Evolutionary conservation across 2,113 vertebrate genomes (phyloP).

Genomic region (Oryzias curvinotus): DNA sequence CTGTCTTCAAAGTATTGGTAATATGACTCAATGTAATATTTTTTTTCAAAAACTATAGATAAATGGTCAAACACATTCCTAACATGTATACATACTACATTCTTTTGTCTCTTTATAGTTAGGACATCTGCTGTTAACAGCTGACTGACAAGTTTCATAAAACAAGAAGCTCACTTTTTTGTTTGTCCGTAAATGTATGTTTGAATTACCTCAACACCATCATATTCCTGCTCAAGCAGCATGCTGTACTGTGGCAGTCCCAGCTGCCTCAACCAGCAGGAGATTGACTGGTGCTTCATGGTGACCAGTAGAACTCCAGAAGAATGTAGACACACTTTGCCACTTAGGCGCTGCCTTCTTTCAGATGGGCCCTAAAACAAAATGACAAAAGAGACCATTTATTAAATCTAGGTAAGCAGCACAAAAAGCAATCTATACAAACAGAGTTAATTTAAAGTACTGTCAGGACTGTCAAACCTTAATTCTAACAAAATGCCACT

Average conservation of each 20-base stretch:
- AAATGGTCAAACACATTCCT: too few species aligned
- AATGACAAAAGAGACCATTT: background rate
- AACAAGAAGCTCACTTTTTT: background rate
- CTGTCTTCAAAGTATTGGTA: too few species aligned
- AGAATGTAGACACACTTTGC: background rate
- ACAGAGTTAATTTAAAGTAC: background rate
- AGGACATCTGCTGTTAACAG: too few species aligned
- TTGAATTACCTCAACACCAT: slow-evolving; percentile 77
- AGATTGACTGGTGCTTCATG: slow-evolving; percentile 81
- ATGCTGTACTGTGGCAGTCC: slow-evolving; percentile 77
- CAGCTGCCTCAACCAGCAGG: slow-evolving; percentile 80
- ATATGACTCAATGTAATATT: too few species aligned
- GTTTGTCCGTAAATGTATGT: background rate
- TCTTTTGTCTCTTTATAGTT: too few species aligned
- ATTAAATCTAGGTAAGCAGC: background rate
- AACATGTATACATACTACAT: too few species aligned
- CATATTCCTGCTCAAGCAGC: slow-evolving; percentile 77
- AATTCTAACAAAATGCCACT: background rate
- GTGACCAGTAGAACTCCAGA: slow-evolving; percentile 17
- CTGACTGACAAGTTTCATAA: background rate
- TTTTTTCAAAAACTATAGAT: too few species aligned
- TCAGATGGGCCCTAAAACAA: slow-evolving; percentile 29
- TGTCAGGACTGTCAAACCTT: background rate
- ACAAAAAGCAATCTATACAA: background rate
- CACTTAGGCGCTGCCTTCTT: background rate